Conservation (phyloP, 2,888 invertebrate genomes). For the Tanytarsus gracilentus region DNA sequence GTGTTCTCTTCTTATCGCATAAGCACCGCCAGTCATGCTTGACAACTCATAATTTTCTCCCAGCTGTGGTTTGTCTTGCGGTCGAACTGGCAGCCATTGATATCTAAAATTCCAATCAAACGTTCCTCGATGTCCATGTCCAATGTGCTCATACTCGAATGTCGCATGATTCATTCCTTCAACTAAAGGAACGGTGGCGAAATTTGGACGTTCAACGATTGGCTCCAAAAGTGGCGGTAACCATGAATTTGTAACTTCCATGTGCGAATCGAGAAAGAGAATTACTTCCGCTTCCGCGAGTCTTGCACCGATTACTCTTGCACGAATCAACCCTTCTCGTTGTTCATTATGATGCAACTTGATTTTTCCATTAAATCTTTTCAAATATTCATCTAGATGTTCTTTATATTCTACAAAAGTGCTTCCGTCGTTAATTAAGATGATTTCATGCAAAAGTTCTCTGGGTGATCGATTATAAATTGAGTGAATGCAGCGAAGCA, state of each 20-base stretch:
- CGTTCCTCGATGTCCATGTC: not conserved
- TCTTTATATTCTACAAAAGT: constrained; percentile 43
- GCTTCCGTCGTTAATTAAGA: constrained; percentile 46
- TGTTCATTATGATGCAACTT: constrained; percentile 65
- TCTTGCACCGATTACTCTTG: constrained; percentile 78
- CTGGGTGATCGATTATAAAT: constrained; percentile 16
- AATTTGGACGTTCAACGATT: constrained; percentile 1
- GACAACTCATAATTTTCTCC: constrained; percentile 57
- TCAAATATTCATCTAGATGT: constrained; percentile 43
- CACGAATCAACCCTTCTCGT: constrained; percentile 80
- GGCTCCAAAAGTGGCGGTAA: constrained; percentile 45
- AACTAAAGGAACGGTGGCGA: constrained; percentile 25
- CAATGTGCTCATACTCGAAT: constrained; percentile 3
- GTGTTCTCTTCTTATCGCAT: constrained; percentile 40
- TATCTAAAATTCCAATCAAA: constrained; percentile 20
- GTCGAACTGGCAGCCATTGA: not conserved
- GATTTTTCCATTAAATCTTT: constrained; percentile 46
- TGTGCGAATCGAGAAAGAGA: constrained; percentile 89
- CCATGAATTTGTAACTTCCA: constrained; percentile 76
- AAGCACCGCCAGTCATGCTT: constrained; percentile 64
- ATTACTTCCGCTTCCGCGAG: constrained; percentile 73
- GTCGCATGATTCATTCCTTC: constrained; percentile 1
- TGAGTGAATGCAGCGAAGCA: constrained; percentile 3
- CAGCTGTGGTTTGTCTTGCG: constrained; percentile 31
- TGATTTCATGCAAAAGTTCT: constrained; percentile 37